Evolutionary conservation across 2,797 vertebrate genomes (phyloP).

Genomic region (Crocodylus rhombifer): DNA sequence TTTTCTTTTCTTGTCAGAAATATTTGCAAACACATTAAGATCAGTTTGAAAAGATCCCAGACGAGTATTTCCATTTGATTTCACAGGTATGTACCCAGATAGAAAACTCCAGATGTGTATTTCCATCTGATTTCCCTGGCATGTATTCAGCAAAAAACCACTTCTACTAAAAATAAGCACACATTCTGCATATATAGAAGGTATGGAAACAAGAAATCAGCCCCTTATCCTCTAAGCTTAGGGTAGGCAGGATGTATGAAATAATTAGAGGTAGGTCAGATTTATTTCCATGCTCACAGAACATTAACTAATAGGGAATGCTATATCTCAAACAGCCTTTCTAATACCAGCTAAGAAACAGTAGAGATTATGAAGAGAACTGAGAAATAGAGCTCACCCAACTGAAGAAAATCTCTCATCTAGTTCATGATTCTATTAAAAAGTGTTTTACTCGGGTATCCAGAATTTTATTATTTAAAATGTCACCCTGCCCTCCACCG

Average conservation of each 20-base stretch:
- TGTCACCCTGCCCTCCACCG: no score
- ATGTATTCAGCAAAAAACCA: background rate
- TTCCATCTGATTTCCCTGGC: constrained; percentile 14
- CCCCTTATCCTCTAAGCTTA: background rate
- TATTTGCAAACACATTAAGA: background rate
- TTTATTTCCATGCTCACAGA: background rate
- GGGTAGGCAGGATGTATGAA: background rate
- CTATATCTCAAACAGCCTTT: background rate
- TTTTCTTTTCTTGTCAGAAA: background rate
- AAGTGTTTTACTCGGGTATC: background rate
- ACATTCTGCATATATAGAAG: background rate
- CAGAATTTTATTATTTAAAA: background rate
- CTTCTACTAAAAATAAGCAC: background rate
- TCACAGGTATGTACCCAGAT: background rate
- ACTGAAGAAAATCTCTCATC: background rate
- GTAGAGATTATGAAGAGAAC: background rate
- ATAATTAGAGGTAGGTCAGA: background rate
- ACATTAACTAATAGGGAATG: background rate
- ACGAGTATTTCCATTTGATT: constrained; percentile 18
- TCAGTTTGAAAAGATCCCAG: background rate
- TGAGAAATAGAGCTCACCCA: background rate
- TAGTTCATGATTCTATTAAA: background rate
- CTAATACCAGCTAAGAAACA: background rate
- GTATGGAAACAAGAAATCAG: background rate
- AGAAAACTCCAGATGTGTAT: background rate